Conservation (phyloP, 2,113 vertebrate species). For the Corapipo altera region DNA sequence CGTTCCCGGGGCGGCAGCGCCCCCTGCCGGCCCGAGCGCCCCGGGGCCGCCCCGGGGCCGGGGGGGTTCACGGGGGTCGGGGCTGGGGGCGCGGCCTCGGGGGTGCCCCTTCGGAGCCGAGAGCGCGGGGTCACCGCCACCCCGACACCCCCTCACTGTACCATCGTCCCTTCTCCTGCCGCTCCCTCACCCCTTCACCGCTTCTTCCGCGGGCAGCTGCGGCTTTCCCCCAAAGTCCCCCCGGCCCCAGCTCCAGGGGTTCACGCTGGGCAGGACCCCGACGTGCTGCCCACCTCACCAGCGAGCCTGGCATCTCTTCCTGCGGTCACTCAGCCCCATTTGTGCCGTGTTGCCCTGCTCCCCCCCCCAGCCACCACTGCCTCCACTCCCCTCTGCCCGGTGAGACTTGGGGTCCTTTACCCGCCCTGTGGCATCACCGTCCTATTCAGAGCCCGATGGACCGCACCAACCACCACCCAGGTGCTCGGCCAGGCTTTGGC, state of each 20-base stretch:
- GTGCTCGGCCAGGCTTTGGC: not conserved
- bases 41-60: no score
- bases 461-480: not conserved
- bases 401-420: fast-evolving
- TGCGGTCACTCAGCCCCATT: no score
- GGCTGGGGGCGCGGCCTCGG: not conserved
- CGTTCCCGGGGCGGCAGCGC: not conserved
- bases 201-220: not conserved
- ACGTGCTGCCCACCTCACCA: not conserved
- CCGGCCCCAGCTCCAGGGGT: not conserved
- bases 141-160: fast-evolving
- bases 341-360: fast-evolving
- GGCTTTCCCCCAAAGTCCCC: not conserved
- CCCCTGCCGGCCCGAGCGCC: not conserved
- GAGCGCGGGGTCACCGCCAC: not conserved
- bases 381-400: not conserved
- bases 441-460: not conserved
- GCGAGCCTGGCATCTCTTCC: fast-evolving
- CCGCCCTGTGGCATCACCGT: fast-evolving
- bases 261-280: not conserved
- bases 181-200: not conserved
- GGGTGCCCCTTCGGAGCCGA: not conserved
- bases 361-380: not conserved
- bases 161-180: not conserved
- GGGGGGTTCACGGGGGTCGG: not conserved